Percentiles rank a stretch among this genome's conserved stretches.
phyloP scores from a whole-genome alignment of 2,888 invertebrate species.

The Branchipolynoe longqiensis region DNA sequence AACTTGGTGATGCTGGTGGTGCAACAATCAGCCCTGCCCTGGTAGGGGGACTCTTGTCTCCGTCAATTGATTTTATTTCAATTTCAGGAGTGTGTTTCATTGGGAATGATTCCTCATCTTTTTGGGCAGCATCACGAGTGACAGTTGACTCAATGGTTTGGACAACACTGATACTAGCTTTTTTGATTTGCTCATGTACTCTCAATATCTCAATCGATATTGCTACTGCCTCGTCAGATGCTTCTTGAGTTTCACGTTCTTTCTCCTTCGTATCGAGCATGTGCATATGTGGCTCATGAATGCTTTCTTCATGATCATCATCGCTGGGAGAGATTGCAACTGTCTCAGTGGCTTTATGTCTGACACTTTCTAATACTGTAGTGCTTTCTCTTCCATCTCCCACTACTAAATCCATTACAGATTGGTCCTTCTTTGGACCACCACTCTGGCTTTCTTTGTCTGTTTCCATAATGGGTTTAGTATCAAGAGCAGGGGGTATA shows the following conservation, averaged over 20 bases:
- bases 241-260: background rate
- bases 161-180: too few species aligned
- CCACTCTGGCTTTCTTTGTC: background rate
- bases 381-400: slow-evolving; percentile 16
- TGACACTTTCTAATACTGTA: slow-evolving; percentile 6
- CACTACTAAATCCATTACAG: slow-evolving; percentile 24
- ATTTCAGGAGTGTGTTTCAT: slow-evolving; percentile 22
- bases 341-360: slow-evolving; percentile 15
- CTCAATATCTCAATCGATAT: background rate
- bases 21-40: slow-evolving; percentile 11
- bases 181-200: background rate
- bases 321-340: slow-evolving; percentile 2
- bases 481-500: slow-evolving; percentile 26
- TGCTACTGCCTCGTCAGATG: background rate
- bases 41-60: background rate
- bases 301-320: background rate
- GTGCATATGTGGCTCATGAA: slow-evolving; percentile 36
- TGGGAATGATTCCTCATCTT: background rate
- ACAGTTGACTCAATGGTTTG: too few species aligned
- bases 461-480: background rate
- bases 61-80: slow-evolving; percentile 3
- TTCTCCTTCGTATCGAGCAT: background rate
- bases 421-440: background rate
- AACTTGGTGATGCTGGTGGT: slow-evolving; percentile 25
- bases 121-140: too few species aligned